Base-by-base conservation (phyloP, 2,113 vertebrate species). In the Glaucidium brasilianum region DNA sequence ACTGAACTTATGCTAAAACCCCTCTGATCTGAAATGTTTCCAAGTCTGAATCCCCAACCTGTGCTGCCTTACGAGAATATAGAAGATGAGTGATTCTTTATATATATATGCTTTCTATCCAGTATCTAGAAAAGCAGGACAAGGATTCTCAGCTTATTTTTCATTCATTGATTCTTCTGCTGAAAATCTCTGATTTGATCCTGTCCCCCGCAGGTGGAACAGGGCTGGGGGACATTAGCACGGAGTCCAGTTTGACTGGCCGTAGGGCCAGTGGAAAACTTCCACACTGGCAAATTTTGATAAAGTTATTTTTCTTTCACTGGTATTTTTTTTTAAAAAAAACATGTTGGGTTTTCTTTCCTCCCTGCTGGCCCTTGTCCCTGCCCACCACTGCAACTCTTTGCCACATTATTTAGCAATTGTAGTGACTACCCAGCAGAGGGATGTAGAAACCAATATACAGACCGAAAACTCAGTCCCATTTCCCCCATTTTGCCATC, bases 401-500 rank as follows among this genome's bases (percentile, higher is more conserved):
- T n/a, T 52, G 71, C 56, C 64, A 29, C 11, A 1, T 29, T 79
- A 10, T 34, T 67, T 7, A 83, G 92, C 34, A 19, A 23, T 80
- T 63, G 55, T 77, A 30, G 32, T 29, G 68, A 18, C 73, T 89
- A 80, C 91, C 92, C 95, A 87, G 95, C 88, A 97, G 97, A 95
- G 94, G 94, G 84, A n/a, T 89, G 94, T 90, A 94, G 80, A 95
- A 78, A 68, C 43, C 81, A 78, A 50, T 2, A 29, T 4, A 81
- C 34, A 37, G 71, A 5, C 58, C 41, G 20, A n/a, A 20, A 52
- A 30, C 35, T 15, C 0, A 0, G 39, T 91, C 39, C 53, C 49
- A 4, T 11, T 55, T 43, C 17, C 37, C 53, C 45, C 32, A 13
- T 56, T 53, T 75, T 23, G 52, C 43, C 62, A 15, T 12, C 60